Conservation (phyloP, 1,140 invertebrate genomes). For the Hypsibius dujardini region DNA sequence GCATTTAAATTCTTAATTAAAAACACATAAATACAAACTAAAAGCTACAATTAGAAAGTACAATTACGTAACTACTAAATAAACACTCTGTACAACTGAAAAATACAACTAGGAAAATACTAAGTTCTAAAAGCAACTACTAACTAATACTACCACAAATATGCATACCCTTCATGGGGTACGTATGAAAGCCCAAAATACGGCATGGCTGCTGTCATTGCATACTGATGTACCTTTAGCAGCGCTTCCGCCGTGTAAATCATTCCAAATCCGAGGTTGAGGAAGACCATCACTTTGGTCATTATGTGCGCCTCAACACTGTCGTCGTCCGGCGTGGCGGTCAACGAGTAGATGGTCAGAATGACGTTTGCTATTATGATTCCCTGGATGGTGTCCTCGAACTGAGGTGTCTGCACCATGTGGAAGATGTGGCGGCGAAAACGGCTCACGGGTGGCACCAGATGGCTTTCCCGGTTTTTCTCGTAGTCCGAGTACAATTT, state of each 20-base stretch:
- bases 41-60: too few species aligned
- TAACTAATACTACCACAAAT: too few species aligned
- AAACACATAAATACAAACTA: too few species aligned
- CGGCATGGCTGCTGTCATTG: too few species aligned
- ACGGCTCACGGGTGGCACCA: neutral
- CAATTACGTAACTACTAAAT: too few species aligned
- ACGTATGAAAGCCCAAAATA: too few species aligned
- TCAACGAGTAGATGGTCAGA: neutral
- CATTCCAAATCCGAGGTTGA: neutral
- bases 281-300: neutral
- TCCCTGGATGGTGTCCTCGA: neutral
- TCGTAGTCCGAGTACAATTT: neutral
- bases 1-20: too few species aligned
- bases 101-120: too few species aligned
- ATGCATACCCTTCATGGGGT: too few species aligned
- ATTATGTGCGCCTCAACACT: neutral
- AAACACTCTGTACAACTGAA: too few species aligned
- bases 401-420: slow-evolving; percentile 4
- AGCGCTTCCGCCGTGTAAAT: neutral
- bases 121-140: too few species aligned
- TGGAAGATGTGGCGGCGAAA: neutral
- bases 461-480: neutral
- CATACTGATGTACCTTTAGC: neutral
- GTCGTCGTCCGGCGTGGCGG: neutral
- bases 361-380: neutral